Evolutionary conservation across 2,888 invertebrate species (phyloP).

Genomic region (Nesidiocoris tenuis): DNA sequence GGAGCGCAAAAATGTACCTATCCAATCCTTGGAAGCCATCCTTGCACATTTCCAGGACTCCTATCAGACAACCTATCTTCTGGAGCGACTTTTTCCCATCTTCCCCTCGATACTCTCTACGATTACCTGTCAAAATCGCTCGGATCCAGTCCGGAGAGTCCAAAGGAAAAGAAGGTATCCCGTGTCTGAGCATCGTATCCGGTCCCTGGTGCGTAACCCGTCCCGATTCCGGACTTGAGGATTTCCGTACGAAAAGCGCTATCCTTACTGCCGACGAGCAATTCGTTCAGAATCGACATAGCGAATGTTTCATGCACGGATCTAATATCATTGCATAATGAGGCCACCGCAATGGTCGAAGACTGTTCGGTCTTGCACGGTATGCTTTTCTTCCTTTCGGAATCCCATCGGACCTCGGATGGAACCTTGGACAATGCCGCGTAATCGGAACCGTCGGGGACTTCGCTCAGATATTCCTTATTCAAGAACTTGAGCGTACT

Average conservation of each 20-base stretch:
- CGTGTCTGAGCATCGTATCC: slow-evolving; percentile 80
- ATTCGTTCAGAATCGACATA: slow-evolving; percentile 70
- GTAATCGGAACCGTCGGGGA: slow-evolving; percentile 59
- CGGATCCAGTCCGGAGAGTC: slow-evolving; percentile 75
- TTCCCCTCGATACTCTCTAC: no score
- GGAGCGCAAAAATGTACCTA: no score
- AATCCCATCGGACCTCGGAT: slow-evolving; percentile 71
- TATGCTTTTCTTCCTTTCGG: slow-evolving; percentile 64
- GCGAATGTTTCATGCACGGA: slow-evolving; percentile 75
- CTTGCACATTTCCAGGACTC: no score
- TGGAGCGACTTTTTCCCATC: no score
- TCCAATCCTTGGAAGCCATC: no score
- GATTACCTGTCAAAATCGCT: slow-evolving; percentile 63
- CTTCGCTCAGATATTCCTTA: slow-evolving; percentile 65
- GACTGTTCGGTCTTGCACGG: slow-evolving; percentile 76
- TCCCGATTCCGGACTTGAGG: slow-evolving; percentile 85
- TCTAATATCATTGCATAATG: slow-evolving; percentile 75
- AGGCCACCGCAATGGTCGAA: slow-evolving; percentile 76
- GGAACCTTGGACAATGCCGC: slow-evolving; percentile 66
- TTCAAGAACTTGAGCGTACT: slow-evolving; percentile 76
- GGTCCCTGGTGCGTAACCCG: slow-evolving; percentile 79
- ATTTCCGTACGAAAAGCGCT: slow-evolving; percentile 86
- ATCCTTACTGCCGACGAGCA: slow-evolving; percentile 84
- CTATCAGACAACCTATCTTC: no score
- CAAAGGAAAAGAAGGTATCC: slow-evolving; percentile 81